Evolutionary conservation across 2,113 vertebrate species (phyloP).

Genomic region (Poeciliopsis retropinna): DNA sequence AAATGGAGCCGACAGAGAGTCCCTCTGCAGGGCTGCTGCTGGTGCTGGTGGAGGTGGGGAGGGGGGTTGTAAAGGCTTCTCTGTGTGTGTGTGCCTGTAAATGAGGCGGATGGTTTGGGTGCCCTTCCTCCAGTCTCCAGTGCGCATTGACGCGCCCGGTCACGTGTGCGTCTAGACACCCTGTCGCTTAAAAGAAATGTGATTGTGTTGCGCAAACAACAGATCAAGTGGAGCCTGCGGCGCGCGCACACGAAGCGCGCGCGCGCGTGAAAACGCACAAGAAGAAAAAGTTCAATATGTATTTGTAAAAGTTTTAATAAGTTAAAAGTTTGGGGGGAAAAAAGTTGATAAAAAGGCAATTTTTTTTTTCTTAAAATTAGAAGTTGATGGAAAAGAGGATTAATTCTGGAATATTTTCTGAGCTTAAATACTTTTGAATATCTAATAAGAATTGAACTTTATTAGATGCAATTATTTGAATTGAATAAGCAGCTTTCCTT

Average conservation of each 20-base stretch:
- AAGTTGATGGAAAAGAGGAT: background rate
- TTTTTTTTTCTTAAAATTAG: background rate
- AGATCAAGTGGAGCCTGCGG: slow-evolving; percentile 86
- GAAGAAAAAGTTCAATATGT: background rate
- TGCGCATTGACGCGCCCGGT: slow-evolving; percentile 90
- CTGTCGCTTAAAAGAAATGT: slow-evolving; percentile 94
- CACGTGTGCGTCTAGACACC: slow-evolving; percentile 97
- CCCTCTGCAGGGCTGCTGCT: background rate
- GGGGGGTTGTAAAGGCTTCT: slow-evolving; percentile 24
- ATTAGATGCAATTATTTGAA: background rate
- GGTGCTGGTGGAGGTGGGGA: background rate
- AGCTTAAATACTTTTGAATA: background rate
- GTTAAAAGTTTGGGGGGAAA: background rate
- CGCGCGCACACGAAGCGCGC: slow-evolving; percentile 25
- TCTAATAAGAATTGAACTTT: background rate
- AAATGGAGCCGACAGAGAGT: slow-evolving; percentile 35
- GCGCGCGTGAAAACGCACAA: background rate
- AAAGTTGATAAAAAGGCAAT: background rate
- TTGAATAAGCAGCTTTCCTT: background rate
- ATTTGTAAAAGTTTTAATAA: background rate
- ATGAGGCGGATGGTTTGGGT: slow-evolving; percentile 73
- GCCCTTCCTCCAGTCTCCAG: slow-evolving; percentile 80
- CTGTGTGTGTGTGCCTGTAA: slow-evolving; percentile 60
- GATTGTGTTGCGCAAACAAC: slow-evolving; percentile 95
- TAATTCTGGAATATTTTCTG: no score